Conservation (phyloP, 2,797 vertebrate species). For the Sebastes steindachneri region DNA sequence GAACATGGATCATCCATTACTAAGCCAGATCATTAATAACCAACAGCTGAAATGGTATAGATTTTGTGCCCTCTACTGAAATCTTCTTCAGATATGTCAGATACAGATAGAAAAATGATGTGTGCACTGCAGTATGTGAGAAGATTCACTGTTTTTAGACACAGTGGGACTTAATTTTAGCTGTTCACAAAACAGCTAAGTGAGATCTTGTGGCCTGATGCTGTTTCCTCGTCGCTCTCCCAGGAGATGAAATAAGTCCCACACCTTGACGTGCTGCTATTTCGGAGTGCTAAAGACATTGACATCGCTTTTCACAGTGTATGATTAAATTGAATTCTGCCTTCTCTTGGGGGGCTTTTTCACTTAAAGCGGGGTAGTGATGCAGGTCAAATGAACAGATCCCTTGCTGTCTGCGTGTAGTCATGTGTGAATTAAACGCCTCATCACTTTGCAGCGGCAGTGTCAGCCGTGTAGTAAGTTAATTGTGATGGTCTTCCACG, state of each 20-base stretch:
- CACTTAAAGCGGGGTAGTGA: constrained; percentile 39
- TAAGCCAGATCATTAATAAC: not conserved
- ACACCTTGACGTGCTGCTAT: constrained; percentile 57
- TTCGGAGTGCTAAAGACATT: constrained; percentile 60
- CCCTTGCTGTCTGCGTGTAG: constrained; percentile 55
- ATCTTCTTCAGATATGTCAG: not conserved
- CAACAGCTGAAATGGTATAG: not conserved
- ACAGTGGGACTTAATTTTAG: not conserved
- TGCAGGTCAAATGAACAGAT: constrained; percentile 67
- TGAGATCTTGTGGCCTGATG: constrained; percentile 21
- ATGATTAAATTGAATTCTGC: constrained; percentile 70
- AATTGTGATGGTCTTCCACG: constrained; percentile 49
- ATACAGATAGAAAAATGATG: not conserved
- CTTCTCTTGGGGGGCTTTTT: constrained; percentile 50
- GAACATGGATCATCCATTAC: not conserved
- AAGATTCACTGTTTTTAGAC: not conserved
- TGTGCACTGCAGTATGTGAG: not conserved
- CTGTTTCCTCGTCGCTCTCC: constrained; percentile 26
- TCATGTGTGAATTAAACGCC: constrained; percentile 70
- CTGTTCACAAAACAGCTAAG: constrained; percentile 16
- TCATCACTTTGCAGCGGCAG: constrained; percentile 51
- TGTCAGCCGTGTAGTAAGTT: constrained; percentile 49
- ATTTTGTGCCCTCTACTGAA: not conserved
- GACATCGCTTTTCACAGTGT: constrained; percentile 56
- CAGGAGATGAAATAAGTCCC: constrained; percentile 45